Conservation (phyloP, 2,113 vertebrate genomes). For the Aspiorhynchus laticeps region DNA sequence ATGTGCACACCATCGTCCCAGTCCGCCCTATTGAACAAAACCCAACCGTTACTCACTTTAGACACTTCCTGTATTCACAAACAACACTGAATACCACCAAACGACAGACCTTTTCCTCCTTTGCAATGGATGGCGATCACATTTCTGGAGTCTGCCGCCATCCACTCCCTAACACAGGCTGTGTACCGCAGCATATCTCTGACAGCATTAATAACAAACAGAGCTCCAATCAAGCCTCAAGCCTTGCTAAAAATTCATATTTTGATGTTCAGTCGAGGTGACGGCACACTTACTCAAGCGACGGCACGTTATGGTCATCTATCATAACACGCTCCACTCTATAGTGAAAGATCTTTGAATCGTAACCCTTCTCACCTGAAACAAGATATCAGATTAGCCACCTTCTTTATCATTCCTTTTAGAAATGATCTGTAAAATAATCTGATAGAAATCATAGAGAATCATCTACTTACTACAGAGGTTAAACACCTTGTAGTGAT, state of each 20-base stretch:
- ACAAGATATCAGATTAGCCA: slow-evolving; percentile 26
- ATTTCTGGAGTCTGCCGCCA: slow-evolving; percentile 83
- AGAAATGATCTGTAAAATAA: not conserved
- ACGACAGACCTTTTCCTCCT: slow-evolving; percentile 89
- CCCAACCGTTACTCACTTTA: not conserved
- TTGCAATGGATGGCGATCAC: slow-evolving; percentile 92
- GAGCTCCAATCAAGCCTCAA: not conserved
- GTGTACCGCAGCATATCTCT: slow-evolving; percentile 92
- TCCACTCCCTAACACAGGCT: slow-evolving; percentile 84
- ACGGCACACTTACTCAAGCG: slow-evolving; percentile 80
- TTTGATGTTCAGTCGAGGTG: not conserved
- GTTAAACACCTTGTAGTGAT: slow-evolving; percentile 94
- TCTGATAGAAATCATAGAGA: not conserved
- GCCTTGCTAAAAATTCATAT: not conserved
- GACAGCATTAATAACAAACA: slow-evolving; percentile 35
- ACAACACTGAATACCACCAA: not conserved
- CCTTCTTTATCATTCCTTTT: not conserved
- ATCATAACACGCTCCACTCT: slow-evolving; percentile 87
- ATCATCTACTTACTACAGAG: slow-evolving; percentile 88
- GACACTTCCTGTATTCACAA: not conserved
- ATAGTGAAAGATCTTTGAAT: slow-evolving; percentile 90
- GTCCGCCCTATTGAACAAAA: slow-evolving; percentile 82
- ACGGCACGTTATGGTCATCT: slow-evolving; percentile 93
- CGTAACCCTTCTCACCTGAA: slow-evolving; percentile 91
- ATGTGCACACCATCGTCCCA: slow-evolving; percentile 90